Conservation (phyloP, 2,113 vertebrate species). For the Mirza zaza region DNA sequence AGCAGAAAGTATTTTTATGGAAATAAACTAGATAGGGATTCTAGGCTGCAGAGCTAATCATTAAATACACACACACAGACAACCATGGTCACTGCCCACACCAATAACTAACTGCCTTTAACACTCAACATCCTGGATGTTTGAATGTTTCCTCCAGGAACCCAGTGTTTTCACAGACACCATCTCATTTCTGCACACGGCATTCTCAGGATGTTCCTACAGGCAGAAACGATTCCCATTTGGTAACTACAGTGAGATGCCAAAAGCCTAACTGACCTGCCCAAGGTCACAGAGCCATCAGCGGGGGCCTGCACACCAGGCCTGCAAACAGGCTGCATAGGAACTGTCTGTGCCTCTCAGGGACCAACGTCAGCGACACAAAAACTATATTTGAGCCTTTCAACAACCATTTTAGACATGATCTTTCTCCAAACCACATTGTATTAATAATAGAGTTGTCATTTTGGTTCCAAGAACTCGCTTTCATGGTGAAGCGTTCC, state of each 20-base stretch:
- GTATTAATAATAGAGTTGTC: background rate
- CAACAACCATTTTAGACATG: background rate
- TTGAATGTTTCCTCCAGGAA: background rate
- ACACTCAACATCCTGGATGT: background rate
- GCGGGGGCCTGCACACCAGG: background rate
- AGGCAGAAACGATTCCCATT: background rate
- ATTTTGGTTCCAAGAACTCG: constrained; percentile 9
- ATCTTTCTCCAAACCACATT: background rate
- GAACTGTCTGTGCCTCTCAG: background rate
- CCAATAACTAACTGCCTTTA: background rate
- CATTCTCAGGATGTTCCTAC: background rate
- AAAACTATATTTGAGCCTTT: background rate
- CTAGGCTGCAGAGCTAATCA: background rate
- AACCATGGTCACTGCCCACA: background rate
- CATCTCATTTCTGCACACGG: background rate
- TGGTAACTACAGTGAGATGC: background rate
- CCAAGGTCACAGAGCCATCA: background rate
- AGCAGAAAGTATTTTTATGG: background rate
- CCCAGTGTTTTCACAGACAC: background rate
- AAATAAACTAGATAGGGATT: background rate
- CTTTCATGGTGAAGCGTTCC: background rate
- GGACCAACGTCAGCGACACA: background rate
- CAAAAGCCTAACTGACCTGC: background rate
- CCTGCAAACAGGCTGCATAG: background rate
- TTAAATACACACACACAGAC: background rate